Evolutionary conservation across 2,797 vertebrate genomes (phyloP), one percentile per base, ranked within the genome.

Genomic region (Dromococcyx pavoninus): DNA sequence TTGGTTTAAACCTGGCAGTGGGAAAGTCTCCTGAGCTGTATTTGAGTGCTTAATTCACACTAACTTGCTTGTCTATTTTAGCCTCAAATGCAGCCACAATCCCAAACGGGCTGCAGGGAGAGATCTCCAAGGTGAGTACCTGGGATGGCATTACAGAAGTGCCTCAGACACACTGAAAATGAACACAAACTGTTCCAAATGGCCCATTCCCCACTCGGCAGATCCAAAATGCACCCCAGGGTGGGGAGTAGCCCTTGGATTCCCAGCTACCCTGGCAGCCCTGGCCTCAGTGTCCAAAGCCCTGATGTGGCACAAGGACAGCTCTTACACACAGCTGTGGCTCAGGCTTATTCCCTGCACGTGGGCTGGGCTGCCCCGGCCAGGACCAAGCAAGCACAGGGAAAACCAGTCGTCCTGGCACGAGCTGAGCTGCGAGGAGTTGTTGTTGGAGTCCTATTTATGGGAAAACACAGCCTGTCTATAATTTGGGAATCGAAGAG

Each of bases 151-250:
- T 5, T 8, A 12, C 8, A 30, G 18, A 60, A 48, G 23, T 23
- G 32, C 6, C 33, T 30, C 62, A 41, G 33, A 21, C 9, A 9
- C 13, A 15, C 24, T 17, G 24, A 33, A 78, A 69, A 28, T 18
- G 18, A 53, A 44, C 37, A 30, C 41, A 32, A 44, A 43, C 24
- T 18, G 18, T 28, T 61, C 48, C 53, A 41, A 4, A 7, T 2
- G 33, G 16, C 23, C 32, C 14, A 6, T 37, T 82, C 10, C 23
- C 53, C 14, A 37, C 28, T 7, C 0, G 0, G 39, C 16, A 70
- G 13, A 70, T 21, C 23, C 37, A 13, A 3, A 0, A 43, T 6
- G 9, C 23, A 22, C 5, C n/a, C 25, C 2, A 0, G 28, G 11
- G 16, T 2, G 5, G 44, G 22, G 9, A 58, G 81, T 15, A 71